Evolutionary conservation across 2,113 vertebrate genomes (phyloP), one percentile per base, ranked within the genome.

Genomic region (Himantopus leucocephalus): DNA sequence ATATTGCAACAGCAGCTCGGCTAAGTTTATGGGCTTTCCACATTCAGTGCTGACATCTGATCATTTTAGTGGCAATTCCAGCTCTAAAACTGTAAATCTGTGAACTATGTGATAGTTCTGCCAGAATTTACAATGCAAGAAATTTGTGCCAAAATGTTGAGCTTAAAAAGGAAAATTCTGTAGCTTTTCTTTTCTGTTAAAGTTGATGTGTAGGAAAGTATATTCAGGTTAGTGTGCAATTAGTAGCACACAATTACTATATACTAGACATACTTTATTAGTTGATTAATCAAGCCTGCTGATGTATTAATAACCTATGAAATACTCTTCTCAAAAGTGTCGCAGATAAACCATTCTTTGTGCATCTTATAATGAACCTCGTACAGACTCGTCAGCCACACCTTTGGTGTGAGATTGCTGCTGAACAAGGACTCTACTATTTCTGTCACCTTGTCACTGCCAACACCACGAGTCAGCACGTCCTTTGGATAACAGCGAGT

Each of bases 371-470:
- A 12, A 41, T 2, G 16, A 24, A 8, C 48, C 41, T 30, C 24
- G 1, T 1, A 10, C 55, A 29, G 63, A 22, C 32, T 30, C 24
- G 30, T 17, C 86, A 81, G 26, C 58, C 92, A 14, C 71, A 45
- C 15, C 56, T 60, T 20, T 7, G 80, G 68, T 56, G 86, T 52
- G 94, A 85, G 76, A 80, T 29, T 87, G 83, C 89, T 91, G 88
- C 94, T 62, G 80, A 94, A 47, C 92, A 92, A 94, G 84, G 76
- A 20, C 89, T 60, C 73, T 58, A 6, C 59, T 89, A 17, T 91
- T 91, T 66, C 35, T 79, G 83, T n/a, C 91, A 16, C 88, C 79
- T 62, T 59, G 26, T 12, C 92, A 5, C 26, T 27, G 81, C 82
- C 94, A 79, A 72, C 67, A 16, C 32, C 45, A 12, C 35, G 4